A percentile compares a stretch with the other conserved stretches of the same genome.
Conservation (phyloP, 1,140 invertebrate genomes). For the Battus philenor region DNA sequence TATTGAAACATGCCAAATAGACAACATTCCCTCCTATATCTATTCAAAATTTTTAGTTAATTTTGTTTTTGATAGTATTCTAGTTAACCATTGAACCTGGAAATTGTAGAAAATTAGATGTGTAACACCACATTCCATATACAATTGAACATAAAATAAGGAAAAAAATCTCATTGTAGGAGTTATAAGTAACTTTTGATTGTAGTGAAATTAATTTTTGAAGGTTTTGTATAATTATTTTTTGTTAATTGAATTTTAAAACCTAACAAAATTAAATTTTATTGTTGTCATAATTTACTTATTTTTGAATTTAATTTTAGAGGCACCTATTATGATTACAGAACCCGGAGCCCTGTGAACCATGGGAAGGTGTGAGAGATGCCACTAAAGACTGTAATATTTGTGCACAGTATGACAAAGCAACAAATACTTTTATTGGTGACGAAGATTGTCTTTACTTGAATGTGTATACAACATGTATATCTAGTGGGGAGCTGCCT, state of each 20-base stretch:
- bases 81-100: no score
- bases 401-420: slow-evolving; percentile 61
- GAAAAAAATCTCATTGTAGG: no score
- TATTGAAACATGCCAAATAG: no score
- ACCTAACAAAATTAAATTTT: not conserved
- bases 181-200: not conserved
- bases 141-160: no score
- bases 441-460: slow-evolving; percentile 78
- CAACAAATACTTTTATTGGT: slow-evolving; percentile 61
- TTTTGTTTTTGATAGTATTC: no score
- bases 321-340: slow-evolving; percentile 26
- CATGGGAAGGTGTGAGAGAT: slow-evolving; percentile 67
- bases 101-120: no score
- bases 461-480: slow-evolving; percentile 76
- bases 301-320: slow-evolving; percentile 16
- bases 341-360: slow-evolving; percentile 51
- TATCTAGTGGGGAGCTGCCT: slow-evolving; percentile 36
- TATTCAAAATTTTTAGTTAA: not conserved
- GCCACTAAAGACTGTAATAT: slow-evolving; percentile 56
- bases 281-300: not conserved
- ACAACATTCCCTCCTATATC: no score
- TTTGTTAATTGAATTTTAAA: not conserved
- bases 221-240: not conserved
- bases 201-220: not conserved
- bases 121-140: no score